Evolutionary conservation across 2,797 vertebrate genomes (phyloP).

Genomic region (Gallirallus australis): DNA sequence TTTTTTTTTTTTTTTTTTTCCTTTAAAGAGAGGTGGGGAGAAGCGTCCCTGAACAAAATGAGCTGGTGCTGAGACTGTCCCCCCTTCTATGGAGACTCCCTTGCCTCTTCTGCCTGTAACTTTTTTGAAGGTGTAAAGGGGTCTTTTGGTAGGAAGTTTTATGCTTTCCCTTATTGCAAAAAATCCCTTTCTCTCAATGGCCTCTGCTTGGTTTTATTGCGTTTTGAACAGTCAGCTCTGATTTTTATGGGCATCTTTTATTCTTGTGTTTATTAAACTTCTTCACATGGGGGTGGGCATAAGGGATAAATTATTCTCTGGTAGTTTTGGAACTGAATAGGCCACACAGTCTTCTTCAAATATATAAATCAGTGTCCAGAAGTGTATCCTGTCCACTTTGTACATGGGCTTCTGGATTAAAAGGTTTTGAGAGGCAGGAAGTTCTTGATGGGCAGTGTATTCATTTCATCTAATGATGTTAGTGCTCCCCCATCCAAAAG

Average conservation of each 20-base stretch:
- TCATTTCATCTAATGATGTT: not conserved
- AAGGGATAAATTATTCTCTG: constrained; percentile 36
- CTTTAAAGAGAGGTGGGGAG: not conserved
- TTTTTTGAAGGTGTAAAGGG: not conserved
- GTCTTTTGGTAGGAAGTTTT: constrained; percentile 41
- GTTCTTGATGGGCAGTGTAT: not conserved
- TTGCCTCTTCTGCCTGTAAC: not conserved
- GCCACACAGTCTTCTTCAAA: not conserved
- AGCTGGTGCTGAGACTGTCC: constrained; percentile 34
- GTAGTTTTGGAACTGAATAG: constrained; percentile 13
- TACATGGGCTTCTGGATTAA: not conserved
- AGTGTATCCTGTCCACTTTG: not conserved
- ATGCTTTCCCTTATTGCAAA: constrained; percentile 36
- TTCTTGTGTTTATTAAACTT: constrained; percentile 71
- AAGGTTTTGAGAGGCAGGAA: not conserved
- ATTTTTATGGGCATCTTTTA: constrained; percentile 69
- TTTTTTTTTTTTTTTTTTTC: not conserved
- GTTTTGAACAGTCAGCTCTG: constrained; percentile 61
- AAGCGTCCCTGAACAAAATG: constrained; percentile 19
- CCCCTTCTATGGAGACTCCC: not conserved
- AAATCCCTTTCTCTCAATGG: constrained; percentile 32
- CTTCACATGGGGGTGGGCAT: not conserved
- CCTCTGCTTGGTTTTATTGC: constrained; percentile 54
- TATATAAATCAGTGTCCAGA: not conserved
- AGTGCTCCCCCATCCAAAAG: not conserved